Conservation (phyloP, 2,888 invertebrate genomes). For the Acanthosepion lycidas region DNA sequence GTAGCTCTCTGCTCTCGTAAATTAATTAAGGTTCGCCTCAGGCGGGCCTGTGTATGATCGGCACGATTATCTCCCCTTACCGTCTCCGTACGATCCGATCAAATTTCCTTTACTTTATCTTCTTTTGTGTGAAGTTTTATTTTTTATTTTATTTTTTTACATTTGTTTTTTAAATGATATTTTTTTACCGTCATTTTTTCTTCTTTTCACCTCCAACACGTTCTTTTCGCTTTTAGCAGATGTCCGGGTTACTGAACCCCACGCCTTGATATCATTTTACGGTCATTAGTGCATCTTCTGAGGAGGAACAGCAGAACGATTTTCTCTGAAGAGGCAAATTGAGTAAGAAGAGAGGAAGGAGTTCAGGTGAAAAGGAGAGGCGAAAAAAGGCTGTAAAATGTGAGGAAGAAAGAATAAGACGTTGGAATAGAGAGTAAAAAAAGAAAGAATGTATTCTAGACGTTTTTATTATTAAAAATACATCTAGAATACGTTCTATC, state of each 20-base stretch:
- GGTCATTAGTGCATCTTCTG: slow-evolving; percentile 6
- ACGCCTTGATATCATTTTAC: neutral
- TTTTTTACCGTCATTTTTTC: too few species aligned
- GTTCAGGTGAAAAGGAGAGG: neutral
- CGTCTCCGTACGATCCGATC: neutral
- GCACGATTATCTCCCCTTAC: slow-evolving; percentile 4
- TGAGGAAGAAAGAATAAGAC: too few species aligned
- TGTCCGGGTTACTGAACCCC: neutral
- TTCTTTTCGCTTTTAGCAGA: neutral
- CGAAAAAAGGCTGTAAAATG: neutral
- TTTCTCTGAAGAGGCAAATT: neutral
- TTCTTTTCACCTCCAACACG: neutral
- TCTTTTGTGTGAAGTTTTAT: neutral
- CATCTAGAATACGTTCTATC: too few species aligned
- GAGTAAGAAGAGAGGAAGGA: neutral
- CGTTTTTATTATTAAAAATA: too few species aligned
- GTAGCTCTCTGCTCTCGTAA: neutral
- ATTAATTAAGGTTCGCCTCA: neutral
- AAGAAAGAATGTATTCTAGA: too few species aligned
- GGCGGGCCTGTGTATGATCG: neutral
- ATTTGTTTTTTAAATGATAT: neutral
- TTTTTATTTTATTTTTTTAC: neutral
- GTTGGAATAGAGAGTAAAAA: too few species aligned
- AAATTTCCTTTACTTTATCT: neutral
- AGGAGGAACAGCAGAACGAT: neutral